Evolutionary conservation across 2,888 invertebrate genomes (phyloP), one percentile per base, ranked within the genome.

Genomic region (Drosophila engyochracea): DNA sequence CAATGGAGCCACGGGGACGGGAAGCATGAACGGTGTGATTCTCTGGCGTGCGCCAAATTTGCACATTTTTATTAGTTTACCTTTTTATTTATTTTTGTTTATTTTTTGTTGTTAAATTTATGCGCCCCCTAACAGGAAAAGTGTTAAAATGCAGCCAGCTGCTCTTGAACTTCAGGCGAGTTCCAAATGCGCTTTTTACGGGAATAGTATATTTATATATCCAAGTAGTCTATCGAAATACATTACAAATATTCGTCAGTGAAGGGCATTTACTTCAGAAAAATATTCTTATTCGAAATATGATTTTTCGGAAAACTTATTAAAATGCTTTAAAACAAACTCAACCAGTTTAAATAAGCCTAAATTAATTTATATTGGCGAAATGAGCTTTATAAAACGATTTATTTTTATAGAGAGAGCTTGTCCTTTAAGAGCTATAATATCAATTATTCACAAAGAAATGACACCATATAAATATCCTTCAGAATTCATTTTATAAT

Each of bases 41-140:
- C 59, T 22, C 54, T 16, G 60, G 69, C 69, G 74, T 69, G 69
- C 66, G 74, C 70, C 81, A 67, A 81, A 79, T 66, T 77, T 74
- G 53, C 61, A 73, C 54, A 61, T 70, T 77, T 79, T 76, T 70
- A 33, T 49, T 33, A 58, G 57, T 64, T 61, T 68, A 67, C 16
- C 51, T 49, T 69, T 76, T 65, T 7, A 37, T 60, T 58, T 59
- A 57, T 67, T 58, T 61, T 16, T 37, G n/a, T 33, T 28, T 51
- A 63, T 52, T 70, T 58, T 52, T 28, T 47, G 25, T 55, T 44
- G 12, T 31, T 22, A 51, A 72, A 86, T 78, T 86, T 86, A 86
- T 84, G 82, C 60, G 66, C 41, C 64, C 65, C 53, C 53, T 30
- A 73, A 62, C 41, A 28, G 65, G 55, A 52, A 68, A 54, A 74